Evolutionary conservation across 2,113 vertebrate genomes (phyloP), one percentile per base, ranked within the genome.

Genomic region (Penelope pileata): DNA sequence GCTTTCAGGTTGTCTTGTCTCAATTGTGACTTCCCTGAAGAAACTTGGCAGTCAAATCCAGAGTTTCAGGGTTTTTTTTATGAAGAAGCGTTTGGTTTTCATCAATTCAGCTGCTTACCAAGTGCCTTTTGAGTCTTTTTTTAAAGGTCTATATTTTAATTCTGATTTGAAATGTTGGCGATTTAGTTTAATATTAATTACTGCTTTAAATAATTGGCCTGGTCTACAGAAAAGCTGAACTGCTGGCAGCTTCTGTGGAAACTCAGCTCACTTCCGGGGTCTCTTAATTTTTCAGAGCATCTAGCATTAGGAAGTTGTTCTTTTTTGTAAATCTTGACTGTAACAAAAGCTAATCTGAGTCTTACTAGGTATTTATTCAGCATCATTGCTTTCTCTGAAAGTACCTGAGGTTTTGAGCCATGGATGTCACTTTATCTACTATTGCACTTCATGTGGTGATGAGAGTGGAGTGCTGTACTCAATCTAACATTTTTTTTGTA

Each of bases 201-300:
- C 40, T 79, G 14, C 43, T 64, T 91, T 93, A 95, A 95, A 83
- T 83, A 92, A 83, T 91, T 94, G 75, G 50, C 75, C 54, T 64
- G 32, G 15, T 93, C 60, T 96, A 60, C 54, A 72, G 82, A 87
- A 95, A 82, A 58, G 40, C 48, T 89, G 62, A 84, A 62, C 83
- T 91, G 36, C 74, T 94, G 96, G 91, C 95, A 95, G 62, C 58
- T 82, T 75, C 58, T 82, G 29, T 89, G 93, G 93, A 95, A 97
- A 95, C 58, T 90, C 17, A 4, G 38, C 82, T 93, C 68, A 6
- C 59, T 93, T 91, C 43, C 63, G 80, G 54, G 63, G 72, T 51
- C 82, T 83, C 76, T 67, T 70, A 83, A 86, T 40, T 9, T 83
- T 88, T 91, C 29, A 36, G 40, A 84, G 23, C 2, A 18, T 50